Conservation (phyloP, 2,888 invertebrate genomes). For the Endomychus coccineus region DNA sequence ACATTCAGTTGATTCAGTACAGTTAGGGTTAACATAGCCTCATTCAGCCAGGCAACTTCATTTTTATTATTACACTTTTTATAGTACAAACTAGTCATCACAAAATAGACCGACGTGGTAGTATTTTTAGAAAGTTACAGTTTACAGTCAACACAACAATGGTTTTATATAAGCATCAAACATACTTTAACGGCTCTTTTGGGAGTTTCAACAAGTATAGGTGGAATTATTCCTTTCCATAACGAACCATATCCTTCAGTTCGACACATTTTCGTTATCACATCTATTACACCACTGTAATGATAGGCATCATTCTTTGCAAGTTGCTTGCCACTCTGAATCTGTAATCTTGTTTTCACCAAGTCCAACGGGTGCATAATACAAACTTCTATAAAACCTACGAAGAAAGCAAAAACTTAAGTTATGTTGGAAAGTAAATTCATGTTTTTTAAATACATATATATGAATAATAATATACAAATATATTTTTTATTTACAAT, state of each 20-base stretch:
- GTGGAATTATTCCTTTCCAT: slow-evolving; percentile 92
- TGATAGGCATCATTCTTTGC: slow-evolving; percentile 45
- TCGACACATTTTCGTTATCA: slow-evolving; percentile 81
- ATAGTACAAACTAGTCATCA: too few species aligned
- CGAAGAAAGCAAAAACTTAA: too few species aligned
- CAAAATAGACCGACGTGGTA: too few species aligned
- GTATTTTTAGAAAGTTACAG: too few species aligned
- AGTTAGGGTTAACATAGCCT: too few species aligned
- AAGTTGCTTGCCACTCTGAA: slow-evolving; percentile 51
- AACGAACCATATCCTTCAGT: slow-evolving; percentile 77
- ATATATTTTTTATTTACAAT: slow-evolving; percentile 2
- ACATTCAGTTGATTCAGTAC: too few species aligned
- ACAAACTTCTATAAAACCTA: slow-evolving; percentile 85
- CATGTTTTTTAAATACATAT: too few species aligned
- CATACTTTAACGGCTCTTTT: slow-evolving; percentile 81
- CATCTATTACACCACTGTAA: slow-evolving; percentile 77
- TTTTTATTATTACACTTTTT: too few species aligned
- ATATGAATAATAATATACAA: too few species aligned
- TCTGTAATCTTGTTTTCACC: slow-evolving; percentile 83
- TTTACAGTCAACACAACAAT: too few species aligned
- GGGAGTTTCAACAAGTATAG: slow-evolving; percentile 89
- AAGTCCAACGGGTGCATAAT: slow-evolving; percentile 95
- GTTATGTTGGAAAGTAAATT: not conserved
- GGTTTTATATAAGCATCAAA: too few species aligned
- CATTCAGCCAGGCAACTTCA: too few species aligned